A percentile compares a stretch with the other conserved stretches of the same genome.
Conservation (phyloP, 1,140 invertebrate species). For the Papilio polytes region DNA sequence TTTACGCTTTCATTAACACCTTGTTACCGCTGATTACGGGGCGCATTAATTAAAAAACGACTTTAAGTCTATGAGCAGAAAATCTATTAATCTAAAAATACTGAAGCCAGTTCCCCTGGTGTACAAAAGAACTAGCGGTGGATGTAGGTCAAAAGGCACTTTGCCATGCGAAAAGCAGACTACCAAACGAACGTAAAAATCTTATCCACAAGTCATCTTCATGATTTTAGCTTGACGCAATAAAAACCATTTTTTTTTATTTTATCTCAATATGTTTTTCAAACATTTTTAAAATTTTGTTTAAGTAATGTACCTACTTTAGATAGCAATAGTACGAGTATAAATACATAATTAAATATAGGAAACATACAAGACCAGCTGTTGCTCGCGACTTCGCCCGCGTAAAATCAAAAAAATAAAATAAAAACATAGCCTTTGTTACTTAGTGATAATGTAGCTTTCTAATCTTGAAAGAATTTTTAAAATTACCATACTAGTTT, state of each 20-base stretch:
- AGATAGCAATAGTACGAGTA: no score
- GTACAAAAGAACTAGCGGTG: slow-evolving; percentile 37
- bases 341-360: no score
- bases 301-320: no score
- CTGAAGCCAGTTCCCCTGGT: slow-evolving; percentile 29
- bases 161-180: slow-evolving; percentile 34
- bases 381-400: no score
- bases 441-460: no score
- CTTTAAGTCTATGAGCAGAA: slow-evolving; percentile 27
- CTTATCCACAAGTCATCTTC: slow-evolving; percentile 32
- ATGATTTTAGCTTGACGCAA: slow-evolving; percentile 21
- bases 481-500: no score
- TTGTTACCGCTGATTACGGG: slow-evolving; percentile 19
- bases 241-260: background rate
- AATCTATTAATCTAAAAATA: slow-evolving; percentile 38
- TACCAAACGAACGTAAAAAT: slow-evolving; percentile 37
- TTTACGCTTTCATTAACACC: slow-evolving; percentile 36
- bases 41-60: slow-evolving; percentile 34
- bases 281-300: background rate
- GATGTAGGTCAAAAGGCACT: slow-evolving; percentile 40
- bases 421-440: no score
- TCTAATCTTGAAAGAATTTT: no score
- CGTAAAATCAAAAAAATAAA: no score
- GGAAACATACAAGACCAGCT: no score
- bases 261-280: background rate